phyloP scores from a whole-genome alignment of 1,140 invertebrate species.

The Megathymus violae region DNA sequence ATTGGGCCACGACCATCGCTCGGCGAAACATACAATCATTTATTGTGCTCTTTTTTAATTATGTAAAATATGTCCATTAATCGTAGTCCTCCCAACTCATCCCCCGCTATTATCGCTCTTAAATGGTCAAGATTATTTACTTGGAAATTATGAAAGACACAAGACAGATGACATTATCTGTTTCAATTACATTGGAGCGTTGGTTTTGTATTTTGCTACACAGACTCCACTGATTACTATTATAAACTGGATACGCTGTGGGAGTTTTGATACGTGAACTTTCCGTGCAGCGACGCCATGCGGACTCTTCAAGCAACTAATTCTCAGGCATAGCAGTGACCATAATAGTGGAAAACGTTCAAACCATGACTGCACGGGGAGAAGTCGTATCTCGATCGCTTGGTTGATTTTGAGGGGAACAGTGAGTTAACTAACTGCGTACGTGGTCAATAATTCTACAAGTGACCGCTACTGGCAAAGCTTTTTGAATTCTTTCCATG shows the following conservation, averaged over 20 bases:
- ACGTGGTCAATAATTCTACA: too few relatives aligned
- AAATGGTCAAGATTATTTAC: conserved; percentile 65
- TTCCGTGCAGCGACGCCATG: too few relatives aligned
- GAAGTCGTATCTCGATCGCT: too few relatives aligned
- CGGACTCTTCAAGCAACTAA: too few relatives aligned
- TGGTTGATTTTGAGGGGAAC: too few relatives aligned
- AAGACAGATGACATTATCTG: conserved; percentile 71
- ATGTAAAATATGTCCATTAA: conserved; percentile 77
- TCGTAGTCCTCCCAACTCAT: conserved; percentile 33
- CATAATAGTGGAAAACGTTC: too few relatives aligned
- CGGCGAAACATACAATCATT: conserved; percentile 77
- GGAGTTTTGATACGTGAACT: not conserved
- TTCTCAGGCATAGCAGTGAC: too few relatives aligned
- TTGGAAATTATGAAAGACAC: conserved; percentile 67
- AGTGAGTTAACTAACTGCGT: too few relatives aligned
- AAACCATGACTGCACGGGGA: too few relatives aligned
- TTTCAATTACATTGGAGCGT: conserved; percentile 56
- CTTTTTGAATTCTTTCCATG: too few relatives aligned
- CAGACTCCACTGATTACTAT: not conserved
- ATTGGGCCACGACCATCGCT: conserved; percentile 58
- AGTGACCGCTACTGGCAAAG: too few relatives aligned
- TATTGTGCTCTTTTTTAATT: conserved; percentile 76
- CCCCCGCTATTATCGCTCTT: conserved; percentile 43
- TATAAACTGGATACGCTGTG: not conserved
- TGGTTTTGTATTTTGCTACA: conserved; percentile 31